Evolutionary conservation across 30 jellyfish, hydroid and myxozoan genomes (phyloP), one percentile per base, ranked within the genome.

Genomic region (Phacellophora camtschatica): DNA sequence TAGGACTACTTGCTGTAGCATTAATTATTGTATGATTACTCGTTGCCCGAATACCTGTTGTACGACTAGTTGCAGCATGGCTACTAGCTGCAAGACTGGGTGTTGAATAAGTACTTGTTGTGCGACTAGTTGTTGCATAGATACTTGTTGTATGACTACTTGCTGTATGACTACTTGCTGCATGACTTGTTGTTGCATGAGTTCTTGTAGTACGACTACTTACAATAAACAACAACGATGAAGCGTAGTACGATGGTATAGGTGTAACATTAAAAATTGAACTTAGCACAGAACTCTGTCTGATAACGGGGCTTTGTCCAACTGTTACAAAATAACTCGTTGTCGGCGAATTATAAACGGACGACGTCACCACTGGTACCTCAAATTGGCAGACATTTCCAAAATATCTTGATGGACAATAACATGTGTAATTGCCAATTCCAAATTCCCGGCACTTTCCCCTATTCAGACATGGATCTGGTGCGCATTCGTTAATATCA

Each of bases 391-490:
- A 89, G 13, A 37, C 82, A 54, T 30, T 31, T 24, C 97, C 97
- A 57, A 5, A 31, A 39, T 36, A 89, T 32, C 89, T 70, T 71
- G 82, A 49, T 5, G 77, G 45, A 51, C 97, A 89, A 53, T 43
- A 78, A 43, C 97, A 89, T 5, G 43, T 27, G 39, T 36, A 89
- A 32, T 24, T 68, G 5, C 66, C 72, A 13, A 58, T 24, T 15
- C 76, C 77, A 24, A 43, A 63, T 51, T 81, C 97, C 22, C 82
- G 76, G 29, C 97, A 89, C 30, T 67, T 56, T 9, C 97, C 95
- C 20, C 89, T 85, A 69, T 89, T 64, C 31, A 35, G 66, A 68
- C 97, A 89, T 9, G 97, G 97, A 23, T 53, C 73, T 2, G 71
- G 11, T 10, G 74, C 66, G 65, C 97, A 89, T 41, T 86, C 96